Percentiles rank a stretch among this genome's conserved stretches.
Evolutionary conservation across 2,113 vertebrate species (phyloP).

Genomic region (Cephalopholis sonnerati): DNA sequence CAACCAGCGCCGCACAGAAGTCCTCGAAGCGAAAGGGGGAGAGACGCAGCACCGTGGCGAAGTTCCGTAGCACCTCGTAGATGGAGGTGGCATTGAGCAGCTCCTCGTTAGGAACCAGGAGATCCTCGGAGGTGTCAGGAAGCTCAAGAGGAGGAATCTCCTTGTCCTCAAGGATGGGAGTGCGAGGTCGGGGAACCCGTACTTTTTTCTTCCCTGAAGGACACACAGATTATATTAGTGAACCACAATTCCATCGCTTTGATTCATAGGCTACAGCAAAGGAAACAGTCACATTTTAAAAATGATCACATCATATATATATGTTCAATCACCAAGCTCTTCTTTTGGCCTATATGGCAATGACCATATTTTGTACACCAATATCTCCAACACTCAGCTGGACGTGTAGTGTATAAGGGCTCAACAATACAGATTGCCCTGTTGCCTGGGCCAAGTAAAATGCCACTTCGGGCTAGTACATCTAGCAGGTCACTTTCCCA

Average conservation of each 20-base stretch:
- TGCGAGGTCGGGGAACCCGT: slow-evolving; percentile 90
- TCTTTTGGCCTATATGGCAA: neutral
- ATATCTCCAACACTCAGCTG: no score
- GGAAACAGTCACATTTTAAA: neutral
- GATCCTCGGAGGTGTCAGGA: slow-evolving; percentile 95
- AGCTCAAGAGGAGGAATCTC: slow-evolving; percentile 93
- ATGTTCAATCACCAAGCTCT: neutral
- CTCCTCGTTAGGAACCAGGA: slow-evolving; percentile 94
- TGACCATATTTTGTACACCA: neutral
- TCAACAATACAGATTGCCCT: no score
- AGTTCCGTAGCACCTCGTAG: slow-evolving; percentile 97
- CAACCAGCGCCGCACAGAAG: slow-evolving; percentile 95
- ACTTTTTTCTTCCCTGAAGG: slow-evolving; percentile 89
- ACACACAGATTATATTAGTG: neutral
- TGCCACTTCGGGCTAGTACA: no score
- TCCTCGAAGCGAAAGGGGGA: slow-evolving; percentile 99
- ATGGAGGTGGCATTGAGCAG: slow-evolving; percentile 94
- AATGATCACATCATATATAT: no score
- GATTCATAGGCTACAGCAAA: neutral
- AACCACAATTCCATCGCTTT: fast-evolving
- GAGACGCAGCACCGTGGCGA: slow-evolving; percentile 95
- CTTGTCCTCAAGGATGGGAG: slow-evolving; percentile 95
- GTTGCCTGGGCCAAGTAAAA: no score
- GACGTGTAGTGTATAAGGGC: neutral
- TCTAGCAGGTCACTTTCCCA: no score